Base-by-base conservation (phyloP, 2,797 vertebrate species). In the Enteromius mattozi region DNA sequence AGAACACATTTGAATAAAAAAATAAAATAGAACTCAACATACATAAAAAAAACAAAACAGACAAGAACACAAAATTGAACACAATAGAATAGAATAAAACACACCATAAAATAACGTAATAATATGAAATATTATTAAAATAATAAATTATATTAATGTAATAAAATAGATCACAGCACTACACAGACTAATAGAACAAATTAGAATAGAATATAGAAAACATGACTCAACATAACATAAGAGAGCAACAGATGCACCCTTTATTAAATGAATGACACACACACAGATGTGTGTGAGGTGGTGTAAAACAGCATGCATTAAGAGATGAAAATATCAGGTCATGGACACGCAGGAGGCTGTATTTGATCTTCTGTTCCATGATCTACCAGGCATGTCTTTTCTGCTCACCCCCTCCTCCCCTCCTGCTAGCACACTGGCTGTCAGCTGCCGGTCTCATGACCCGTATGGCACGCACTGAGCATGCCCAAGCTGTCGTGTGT, bases 401-500 rank as follows among this genome's bases (percentile, higher is more conserved):
- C 71, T 66, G 71, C 33, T 76, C 81, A 40, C 14, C 42, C 56
- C 81, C 42, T 66, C 81, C 81, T 82, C 83, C 47, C 40, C 16
- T 65, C 10, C 24, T 27, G 30, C 42, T 30, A 72, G 54, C 37
- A 80, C 78, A 77, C 65, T 30, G 76, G 47, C 83, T 79, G 45
- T 85, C 79, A 84, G 83, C 83, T 69, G 78, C 78, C 74, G 51
- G 85, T 82, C 69, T 81, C 45, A 74, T 86, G 86, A 76, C 74
- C 54, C 6, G 16, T 19, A 61, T 54, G 3, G n/a, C 21, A 9
- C 24, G 21, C 76, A 81, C 72, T 86, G 88, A 80, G 88, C 88
- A 85, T 89, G 87, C 88, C 56, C 82, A 37, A 70, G 66, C 59
- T 77, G 83, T 82, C 68, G 42, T 82, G 76, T 84, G 86, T 88